Conservation (phyloP, 1,140 invertebrate genomes). For the Lethocerus indicus region DNA sequence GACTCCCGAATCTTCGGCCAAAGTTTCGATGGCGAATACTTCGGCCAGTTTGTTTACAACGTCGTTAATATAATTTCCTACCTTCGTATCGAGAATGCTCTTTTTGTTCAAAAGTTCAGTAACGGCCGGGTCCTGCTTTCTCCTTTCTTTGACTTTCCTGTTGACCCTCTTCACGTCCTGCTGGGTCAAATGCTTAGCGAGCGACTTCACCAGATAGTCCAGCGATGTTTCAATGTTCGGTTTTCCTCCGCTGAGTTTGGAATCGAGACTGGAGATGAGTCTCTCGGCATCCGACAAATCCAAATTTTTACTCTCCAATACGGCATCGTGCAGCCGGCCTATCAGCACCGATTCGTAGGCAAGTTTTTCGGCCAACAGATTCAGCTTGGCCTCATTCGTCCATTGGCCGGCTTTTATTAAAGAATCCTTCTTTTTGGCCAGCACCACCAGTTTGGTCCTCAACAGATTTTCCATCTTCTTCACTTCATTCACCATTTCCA, state of each 20-base stretch:
- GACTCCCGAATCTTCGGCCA: constrained; percentile 23
- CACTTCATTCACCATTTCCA: constrained; percentile 12
- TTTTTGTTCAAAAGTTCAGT: constrained; percentile 15
- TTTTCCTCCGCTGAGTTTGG: constrained; percentile 15
- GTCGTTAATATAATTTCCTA: constrained; percentile 14
- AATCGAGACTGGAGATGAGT: constrained; percentile 18
- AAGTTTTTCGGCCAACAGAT: constrained; percentile 53
- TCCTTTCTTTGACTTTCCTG: constrained; percentile 13
- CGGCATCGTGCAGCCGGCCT: constrained; percentile 36
- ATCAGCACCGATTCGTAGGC: constrained; percentile 56
- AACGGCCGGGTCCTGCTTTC: constrained; percentile 9
- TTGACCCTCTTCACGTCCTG: constrained; percentile 12
- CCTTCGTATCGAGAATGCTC: constrained; percentile 14
- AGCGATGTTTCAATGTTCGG: constrained; percentile 17
- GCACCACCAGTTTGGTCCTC: constrained; percentile 40
- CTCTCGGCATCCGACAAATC: constrained; percentile 22
- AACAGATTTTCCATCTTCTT: constrained; percentile 28
- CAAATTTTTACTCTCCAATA: constrained; percentile 21
- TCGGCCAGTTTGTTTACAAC: constrained; percentile 36
- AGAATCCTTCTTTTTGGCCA: constrained; percentile 39
- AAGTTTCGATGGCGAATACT: constrained; percentile 41
- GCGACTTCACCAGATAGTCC: constrained; percentile 16
- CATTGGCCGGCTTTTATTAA: constrained; percentile 41
- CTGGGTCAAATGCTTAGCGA: constrained; percentile 15
- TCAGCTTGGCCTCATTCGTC: constrained; percentile 41